Percentiles rank a stretch among this genome's conserved stretches.
Conservation (phyloP, 2,888 invertebrate genomes). For the Argynnis bischoffii region DNA sequence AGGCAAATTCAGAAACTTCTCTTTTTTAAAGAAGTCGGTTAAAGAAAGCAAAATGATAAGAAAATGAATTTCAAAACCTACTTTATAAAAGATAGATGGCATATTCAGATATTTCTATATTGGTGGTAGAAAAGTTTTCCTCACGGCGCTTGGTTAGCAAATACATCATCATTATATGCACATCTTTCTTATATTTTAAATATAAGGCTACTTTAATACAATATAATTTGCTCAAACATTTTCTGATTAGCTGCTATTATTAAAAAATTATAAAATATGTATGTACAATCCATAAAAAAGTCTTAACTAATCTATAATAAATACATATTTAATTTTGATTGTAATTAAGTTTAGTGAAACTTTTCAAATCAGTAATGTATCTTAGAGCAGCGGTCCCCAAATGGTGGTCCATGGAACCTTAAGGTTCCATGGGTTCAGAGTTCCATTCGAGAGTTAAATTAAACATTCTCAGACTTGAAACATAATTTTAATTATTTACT, state of each 20-base stretch:
- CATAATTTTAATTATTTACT: too few relatives aligned
- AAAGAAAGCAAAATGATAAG: neutral
- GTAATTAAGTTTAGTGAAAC: too few relatives aligned
- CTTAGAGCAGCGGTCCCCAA: too few relatives aligned
- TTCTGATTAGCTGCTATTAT: neutral
- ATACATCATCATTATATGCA: constrained; percentile 76
- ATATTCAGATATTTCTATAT: constrained; percentile 68
- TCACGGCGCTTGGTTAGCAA: constrained; percentile 80
- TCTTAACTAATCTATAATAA: neutral
- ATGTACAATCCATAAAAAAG: neutral
- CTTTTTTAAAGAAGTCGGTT: too few relatives aligned
- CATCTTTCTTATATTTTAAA: constrained; percentile 20
- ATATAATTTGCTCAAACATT: neutral
- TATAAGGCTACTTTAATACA: neutral
- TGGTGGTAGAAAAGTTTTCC: constrained; percentile 80
- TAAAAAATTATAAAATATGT: neutral
- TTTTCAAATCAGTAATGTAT: too few relatives aligned
- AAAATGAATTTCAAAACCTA: neutral
- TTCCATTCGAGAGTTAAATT: too few relatives aligned
- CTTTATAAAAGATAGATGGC: constrained; percentile 41
- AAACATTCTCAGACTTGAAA: too few relatives aligned
- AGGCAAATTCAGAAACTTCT: too few relatives aligned
- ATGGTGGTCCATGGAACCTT: too few relatives aligned
- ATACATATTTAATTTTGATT: neutral
- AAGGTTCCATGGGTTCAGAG: too few relatives aligned